Evolutionary conservation across 1,140 invertebrate species (phyloP).

Genomic region (Oryzaephilus surinamensis): DNA sequence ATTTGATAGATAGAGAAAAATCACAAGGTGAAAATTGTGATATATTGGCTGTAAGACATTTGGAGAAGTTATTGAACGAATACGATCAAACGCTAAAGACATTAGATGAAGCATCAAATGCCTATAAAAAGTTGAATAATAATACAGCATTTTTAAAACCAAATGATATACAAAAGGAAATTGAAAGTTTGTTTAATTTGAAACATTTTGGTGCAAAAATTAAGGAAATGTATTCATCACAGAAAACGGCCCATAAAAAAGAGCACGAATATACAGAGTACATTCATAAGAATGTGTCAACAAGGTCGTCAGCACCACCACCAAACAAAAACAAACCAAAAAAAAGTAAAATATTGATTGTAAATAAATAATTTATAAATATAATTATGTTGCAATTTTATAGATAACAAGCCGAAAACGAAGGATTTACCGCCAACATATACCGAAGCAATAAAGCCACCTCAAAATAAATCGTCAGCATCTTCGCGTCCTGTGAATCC

Average conservation of each 20-base stretch:
- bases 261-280: background rate
- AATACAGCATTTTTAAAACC: background rate
- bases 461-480: too few species aligned
- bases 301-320: background rate
- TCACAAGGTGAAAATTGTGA: slow-evolving; percentile 7
- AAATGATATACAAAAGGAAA: background rate
- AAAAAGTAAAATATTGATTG: too few species aligned
- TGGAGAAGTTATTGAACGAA: slow-evolving; percentile 2
- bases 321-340: background rate
- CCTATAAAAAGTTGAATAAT: background rate
- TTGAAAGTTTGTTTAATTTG: slow-evolving; percentile 4
- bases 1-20: slow-evolving; percentile 17
- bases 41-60: background rate
- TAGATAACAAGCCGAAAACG: too few species aligned
- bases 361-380: too few species aligned
- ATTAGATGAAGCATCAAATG: slow-evolving; percentile 3
- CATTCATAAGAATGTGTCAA: background rate
- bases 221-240: slow-evolving; percentile 4
- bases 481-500: too few species aligned
- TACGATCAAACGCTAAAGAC: slow-evolving; percentile 1
- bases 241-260: slow-evolving; percentile 1
- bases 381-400: too few species aligned
- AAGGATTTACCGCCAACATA: too few species aligned
- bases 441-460: too few species aligned
- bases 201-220: slow-evolving; percentile 10